Conservation (phyloP, 2,113 vertebrate species). For the Oryzias woworae region DNA sequence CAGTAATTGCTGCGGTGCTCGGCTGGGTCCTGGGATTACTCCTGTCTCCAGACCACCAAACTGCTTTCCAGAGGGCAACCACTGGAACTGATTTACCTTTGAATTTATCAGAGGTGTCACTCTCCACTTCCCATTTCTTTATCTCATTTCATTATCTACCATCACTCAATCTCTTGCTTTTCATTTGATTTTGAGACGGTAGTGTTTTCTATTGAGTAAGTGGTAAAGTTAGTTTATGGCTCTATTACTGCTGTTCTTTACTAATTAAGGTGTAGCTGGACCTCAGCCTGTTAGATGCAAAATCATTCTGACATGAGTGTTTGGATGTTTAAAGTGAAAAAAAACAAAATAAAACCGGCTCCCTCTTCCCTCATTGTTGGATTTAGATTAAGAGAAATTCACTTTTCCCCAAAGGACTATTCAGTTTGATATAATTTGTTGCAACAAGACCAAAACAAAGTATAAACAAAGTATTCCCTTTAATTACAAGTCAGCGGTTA, state of each 20-base stretch:
- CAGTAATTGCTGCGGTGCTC: constrained; percentile 52
- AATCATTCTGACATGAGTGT: constrained; percentile 11
- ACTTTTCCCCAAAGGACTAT: no score
- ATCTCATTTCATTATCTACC: constrained; percentile 19
- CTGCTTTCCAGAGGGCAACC: constrained; percentile 52
- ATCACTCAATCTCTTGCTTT: constrained; percentile 3
- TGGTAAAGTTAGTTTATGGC: constrained; percentile 66
- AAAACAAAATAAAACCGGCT: no score
- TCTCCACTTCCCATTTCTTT: constrained; percentile 22
- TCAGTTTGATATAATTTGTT: no score
- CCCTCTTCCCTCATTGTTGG: no score
- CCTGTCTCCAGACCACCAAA: constrained; percentile 51
- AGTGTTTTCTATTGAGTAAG: constrained; percentile 62
- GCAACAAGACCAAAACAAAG: no score
- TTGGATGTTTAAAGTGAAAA: not conserved
- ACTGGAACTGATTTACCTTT: constrained; percentile 64
- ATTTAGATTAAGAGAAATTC: no score
- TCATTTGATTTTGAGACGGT: constrained; percentile 27
- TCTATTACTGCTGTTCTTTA: constrained; percentile 56
- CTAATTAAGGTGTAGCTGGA: constrained; percentile 66
- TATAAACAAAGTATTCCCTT: no score
- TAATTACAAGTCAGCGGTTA: no score
- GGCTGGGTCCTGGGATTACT: constrained; percentile 50
- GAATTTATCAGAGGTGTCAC: constrained; percentile 35
- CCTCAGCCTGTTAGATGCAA: constrained; percentile 34